Conservation (phyloP, 2,113 vertebrate species). For the Glaucidium brasilianum region DNA sequence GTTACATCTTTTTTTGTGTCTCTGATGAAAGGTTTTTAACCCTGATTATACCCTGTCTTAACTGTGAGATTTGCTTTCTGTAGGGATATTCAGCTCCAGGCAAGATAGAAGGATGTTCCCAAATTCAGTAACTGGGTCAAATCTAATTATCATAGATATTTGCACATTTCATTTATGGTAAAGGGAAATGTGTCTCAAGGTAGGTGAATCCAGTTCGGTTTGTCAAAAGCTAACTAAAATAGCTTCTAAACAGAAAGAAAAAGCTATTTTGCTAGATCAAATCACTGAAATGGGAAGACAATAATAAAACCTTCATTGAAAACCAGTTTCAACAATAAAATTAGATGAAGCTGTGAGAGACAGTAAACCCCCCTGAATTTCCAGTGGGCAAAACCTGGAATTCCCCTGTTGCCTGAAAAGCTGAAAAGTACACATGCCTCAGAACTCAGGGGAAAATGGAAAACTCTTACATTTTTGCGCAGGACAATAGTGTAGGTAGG, state of each 20-base stretch:
- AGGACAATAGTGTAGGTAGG: background rate
- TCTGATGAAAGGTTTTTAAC: constrained; percentile 45
- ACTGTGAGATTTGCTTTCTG: constrained; percentile 12
- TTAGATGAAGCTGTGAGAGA: background rate
- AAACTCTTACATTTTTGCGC: background rate
- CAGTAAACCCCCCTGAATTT: background rate
- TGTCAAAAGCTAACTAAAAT: constrained; percentile 16
- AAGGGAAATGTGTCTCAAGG: constrained; percentile 34
- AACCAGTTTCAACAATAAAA: background rate
- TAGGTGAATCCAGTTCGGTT: constrained; percentile 6
- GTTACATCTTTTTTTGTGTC: background rate
- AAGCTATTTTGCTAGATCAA: background rate
- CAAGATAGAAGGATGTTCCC: constrained; percentile 46
- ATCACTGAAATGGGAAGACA: background rate
- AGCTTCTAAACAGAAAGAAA: background rate
- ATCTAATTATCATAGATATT: constrained; percentile 63
- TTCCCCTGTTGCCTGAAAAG: background rate
- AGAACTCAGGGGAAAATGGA: background rate
- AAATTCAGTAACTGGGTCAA: constrained; percentile 60
- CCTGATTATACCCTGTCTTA: constrained; percentile 23
- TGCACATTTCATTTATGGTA: constrained; percentile 31
- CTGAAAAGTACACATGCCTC: background rate
- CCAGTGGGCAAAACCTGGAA: background rate
- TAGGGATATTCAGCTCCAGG: constrained; percentile 34
- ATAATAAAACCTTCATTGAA: background rate